Evolutionary conservation across 2,888 invertebrate species (phyloP), one percentile per base, ranked within the genome.

Genomic region (Eledone cirrhosa): DNA sequence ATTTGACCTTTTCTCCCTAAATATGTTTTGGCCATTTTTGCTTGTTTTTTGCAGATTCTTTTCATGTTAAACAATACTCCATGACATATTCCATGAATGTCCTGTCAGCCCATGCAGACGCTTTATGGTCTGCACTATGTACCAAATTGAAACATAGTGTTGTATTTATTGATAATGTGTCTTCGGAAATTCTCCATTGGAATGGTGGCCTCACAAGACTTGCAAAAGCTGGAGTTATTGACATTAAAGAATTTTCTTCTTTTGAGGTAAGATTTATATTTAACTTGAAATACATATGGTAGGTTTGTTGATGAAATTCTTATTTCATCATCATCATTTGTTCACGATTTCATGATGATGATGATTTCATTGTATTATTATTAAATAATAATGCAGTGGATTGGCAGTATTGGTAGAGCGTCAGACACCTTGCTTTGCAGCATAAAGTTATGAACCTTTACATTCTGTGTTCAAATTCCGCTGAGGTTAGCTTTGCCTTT

Each of bases 121-220:
- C 77, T 33, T 65, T 78, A 91, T 94, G 94, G 94, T 90, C 91
- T 41, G 93, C 93, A 85, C 92, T 94, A 27, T 92, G 93, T 81
- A 91, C 92, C 74, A 91, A 93, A 86, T 93, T 94, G 69, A 92
- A 92, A 78, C 93, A 93, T 84, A 93, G 94, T 81, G 92, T 93
- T 1, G 94, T 94, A 74, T 94, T 93, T 85, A 89, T 94, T 69
- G 94, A 94, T 85, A 92, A 93, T 84, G 90, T 91, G 53, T 92
- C 92, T 80, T 93, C 93, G 0, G 94, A 94, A 87, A 93, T 94
- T 86, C 89, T 94, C 67, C 94, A 94, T 86, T 94, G 94, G 94
- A 92, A 93, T 85, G 94, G 94, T 2, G 94, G 94, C 0, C 81
- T 89, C 33, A 80, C 80, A 31, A 91, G 92, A 80, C 89, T 94